Evolutionary conservation across 2,113 vertebrate species (phyloP), one percentile per base, ranked within the genome.

Genomic region (Oreochromis niloticus): DNA sequence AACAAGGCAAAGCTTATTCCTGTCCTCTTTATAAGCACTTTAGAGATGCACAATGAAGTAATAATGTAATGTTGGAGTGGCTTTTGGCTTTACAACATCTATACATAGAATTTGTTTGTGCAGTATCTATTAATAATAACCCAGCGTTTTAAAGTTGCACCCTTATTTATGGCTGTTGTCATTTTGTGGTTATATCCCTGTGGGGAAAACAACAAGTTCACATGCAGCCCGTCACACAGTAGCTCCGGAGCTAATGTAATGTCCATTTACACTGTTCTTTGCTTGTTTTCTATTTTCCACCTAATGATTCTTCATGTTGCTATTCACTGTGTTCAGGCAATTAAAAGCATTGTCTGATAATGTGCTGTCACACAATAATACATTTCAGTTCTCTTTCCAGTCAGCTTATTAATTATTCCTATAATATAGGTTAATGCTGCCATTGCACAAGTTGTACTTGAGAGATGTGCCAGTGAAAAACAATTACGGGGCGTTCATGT

Each of bases 361-460:
- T 68, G n/a, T 75, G 19, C 79, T 56, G 81, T 82, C 84, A 82
- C 43, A 84, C 43, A 78, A 34, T 84, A 82, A 92, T 87, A 39
- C 56, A 73, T 88, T 91, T 89, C 36, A 85, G 68, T 41, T 27
- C 34, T 87, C 46, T 32, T 85, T 87, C 17, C 61, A 61, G 78
- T 87, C 46, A 55, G 41, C 80, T 63, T 82, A 83, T 90, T 85
- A 86, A 94, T 90, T 90, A 93, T 91, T 89, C 55, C 90, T 87
- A 91, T 78, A 73, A 85, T 68, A 73, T 55, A 83, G 85, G 81
- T 91, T 92, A 92, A 92, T 61, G 41, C 57, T 71, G 56, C 73
- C 85, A 9, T 27, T 82, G 6, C 32, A 48, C 41, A 57, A 81
- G 85, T 84, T 79, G 50, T 79, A 90, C 91, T 90, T 2, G 4